Base-by-base conservation (phyloP, 1,140 invertebrate genomes). In the Drosophila mayri region DNA sequence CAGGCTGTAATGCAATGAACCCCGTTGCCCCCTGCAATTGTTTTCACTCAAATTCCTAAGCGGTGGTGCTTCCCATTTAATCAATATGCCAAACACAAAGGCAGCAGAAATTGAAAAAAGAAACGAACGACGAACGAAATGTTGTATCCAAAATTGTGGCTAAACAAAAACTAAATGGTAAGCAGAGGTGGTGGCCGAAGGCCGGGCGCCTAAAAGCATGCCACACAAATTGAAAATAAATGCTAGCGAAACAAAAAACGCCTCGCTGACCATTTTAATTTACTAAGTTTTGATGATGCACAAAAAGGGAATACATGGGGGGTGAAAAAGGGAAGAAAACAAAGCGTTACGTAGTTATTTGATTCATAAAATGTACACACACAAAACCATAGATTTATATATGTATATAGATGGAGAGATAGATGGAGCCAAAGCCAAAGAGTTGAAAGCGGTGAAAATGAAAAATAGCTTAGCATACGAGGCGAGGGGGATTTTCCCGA, bases 211-310 rank as follows among this genome's bases (percentile, higher is more conserved):
- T 83, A 88, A 87, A 87, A 87, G 80, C 83, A 64, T 80, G 72
- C 84, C 72, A 62, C 72, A 74, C 61, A 87, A 87, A 87, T 87
- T 87, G 83, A 87, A 87, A 87, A 87, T 84, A 86, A 88, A 86
- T 68, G 71, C 72, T 55, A 41, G 72, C 59, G 59, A 62, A 76
- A 82, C 63, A 88, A 88, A 76, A 75, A 86, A 79, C 84, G 71
- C 80, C 84, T 74, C 66, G 58, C 80, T 84, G 76, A 88, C 83
- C 84, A 87, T 88, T 88, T 87, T 87, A 77, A 87, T 87, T 87
- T 87, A 77, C 44, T 88, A 88, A 87, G 76, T 88, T 87, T 76
- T 77, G 80, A 88, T 74, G 84, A 83, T 83, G 66, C 64, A 68
- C 47, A 70, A 38, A 71, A 71, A 73, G 47, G 40, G 35, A 47